These are phyloP conservation scores for Lutjanus argentimaculatus DNA, from an alignment of 2,797 vertebrate species.

Conservation along the genomic window DNA sequence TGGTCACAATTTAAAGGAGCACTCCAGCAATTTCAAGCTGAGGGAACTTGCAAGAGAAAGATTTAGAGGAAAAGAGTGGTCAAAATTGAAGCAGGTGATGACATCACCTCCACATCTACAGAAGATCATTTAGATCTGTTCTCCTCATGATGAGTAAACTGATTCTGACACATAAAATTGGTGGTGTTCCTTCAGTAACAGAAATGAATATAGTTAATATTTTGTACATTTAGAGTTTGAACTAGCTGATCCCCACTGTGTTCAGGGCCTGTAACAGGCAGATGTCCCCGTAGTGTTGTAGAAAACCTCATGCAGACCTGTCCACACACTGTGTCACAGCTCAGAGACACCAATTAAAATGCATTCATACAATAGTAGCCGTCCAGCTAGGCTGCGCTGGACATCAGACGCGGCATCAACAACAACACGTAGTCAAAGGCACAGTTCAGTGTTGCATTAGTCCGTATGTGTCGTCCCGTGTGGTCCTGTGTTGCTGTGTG, in stretches of 20 bases:
- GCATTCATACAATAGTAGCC: conserved; percentile 21
- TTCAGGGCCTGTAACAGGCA: conserved; percentile 12
- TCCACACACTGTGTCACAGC: conserved; percentile 19
- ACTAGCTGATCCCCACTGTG: conserved; percentile 16
- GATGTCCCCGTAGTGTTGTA: not conserved
- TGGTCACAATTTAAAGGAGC: not conserved
- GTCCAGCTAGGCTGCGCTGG: conserved; percentile 45
- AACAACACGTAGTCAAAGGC: conserved; percentile 79
- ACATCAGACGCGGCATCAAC: conserved; percentile 48
- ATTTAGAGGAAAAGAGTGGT: not conserved
- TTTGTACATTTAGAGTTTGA: not conserved
- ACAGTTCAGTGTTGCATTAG: conserved; percentile 79
- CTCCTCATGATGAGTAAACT: not conserved
- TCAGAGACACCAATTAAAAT: conserved; percentile 26
- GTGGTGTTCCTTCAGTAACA: not conserved
- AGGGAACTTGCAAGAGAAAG: not conserved
- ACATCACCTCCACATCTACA: not conserved
- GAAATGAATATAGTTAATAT: not conserved
- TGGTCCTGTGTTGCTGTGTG: conserved; percentile 40
- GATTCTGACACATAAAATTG: not conserved
- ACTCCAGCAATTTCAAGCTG: not conserved
- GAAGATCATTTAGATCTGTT: too few species aligned
- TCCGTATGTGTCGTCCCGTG: conserved; percentile 47
- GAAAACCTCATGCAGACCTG: conserved; percentile 20
- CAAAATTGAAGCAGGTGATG: not conserved